A percentile compares a stretch with the other conserved stretches of the same genome.
These are phyloP conservation scores for Drosophila setifemur DNA, from an alignment of 1,140 invertebrate genomes.

Conservation along the genomic window DNA sequence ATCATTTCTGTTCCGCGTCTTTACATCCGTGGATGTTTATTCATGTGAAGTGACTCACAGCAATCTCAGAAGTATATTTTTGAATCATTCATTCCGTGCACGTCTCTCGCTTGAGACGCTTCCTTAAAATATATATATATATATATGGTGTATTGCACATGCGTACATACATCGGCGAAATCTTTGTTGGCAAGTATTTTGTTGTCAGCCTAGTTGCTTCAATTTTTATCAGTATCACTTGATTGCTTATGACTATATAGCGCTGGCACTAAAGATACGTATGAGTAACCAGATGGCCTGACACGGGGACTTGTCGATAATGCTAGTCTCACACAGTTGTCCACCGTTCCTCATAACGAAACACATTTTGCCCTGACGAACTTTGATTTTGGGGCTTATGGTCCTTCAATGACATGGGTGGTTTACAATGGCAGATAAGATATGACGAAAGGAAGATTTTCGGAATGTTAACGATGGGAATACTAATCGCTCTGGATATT, in stretches of 20 bases:
- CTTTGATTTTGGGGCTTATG: constrained; percentile 5
- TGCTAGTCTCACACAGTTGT: constrained; percentile 23
- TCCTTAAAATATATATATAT: constrained; percentile 26
- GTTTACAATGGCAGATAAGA: constrained; percentile 25
- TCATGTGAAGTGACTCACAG: constrained; percentile 31
- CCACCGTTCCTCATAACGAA: background rate
- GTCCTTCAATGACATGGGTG: background rate
- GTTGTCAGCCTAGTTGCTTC: constrained; percentile 22
- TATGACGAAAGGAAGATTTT: constrained; percentile 23
- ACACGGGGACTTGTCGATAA: constrained; percentile 23
- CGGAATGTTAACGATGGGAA: constrained; percentile 5
- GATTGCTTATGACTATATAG: constrained; percentile 34
- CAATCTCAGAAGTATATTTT: constrained; percentile 31
- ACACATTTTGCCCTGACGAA: constrained; percentile 8
- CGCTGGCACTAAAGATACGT: constrained; percentile 25
- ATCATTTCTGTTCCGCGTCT: constrained; percentile 56
- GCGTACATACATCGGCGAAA: constrained; percentile 1
- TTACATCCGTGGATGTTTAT: constrained; percentile 10
- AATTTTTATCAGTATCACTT: constrained; percentile 53
- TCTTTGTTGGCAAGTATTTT: constrained; percentile 30
- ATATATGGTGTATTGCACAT: too few species aligned
- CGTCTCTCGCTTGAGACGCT: constrained; percentile 28
- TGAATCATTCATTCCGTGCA: constrained; percentile 38
- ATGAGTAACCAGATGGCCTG: constrained; percentile 6
- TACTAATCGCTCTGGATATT: constrained; percentile 14